Base-by-base conservation (phyloP, 2,888 invertebrate species). In the Chironomus riparius region DNA sequence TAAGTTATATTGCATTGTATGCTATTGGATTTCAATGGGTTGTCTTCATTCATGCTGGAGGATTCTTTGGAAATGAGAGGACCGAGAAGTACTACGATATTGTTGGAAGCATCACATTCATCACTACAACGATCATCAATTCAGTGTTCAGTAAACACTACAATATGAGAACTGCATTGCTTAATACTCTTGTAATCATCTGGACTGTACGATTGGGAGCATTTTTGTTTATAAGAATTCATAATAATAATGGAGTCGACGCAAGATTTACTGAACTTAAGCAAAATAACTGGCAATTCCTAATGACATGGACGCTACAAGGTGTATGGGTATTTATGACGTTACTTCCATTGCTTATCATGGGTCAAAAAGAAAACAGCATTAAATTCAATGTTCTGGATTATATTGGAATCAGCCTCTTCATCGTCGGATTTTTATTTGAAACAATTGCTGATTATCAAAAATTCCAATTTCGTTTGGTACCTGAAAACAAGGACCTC, bases 41-140 rank as follows among this genome's bases (percentile, higher is more conserved):
- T n/a, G 48, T 21, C 21, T 70, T 70, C 21, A 12, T n/a, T n/a
- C n/a, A n/a, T n/a, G n/a, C n/a, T n/a, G n/a, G n/a, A n/a, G n/a
- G n/a, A n/a, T n/a, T n/a, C 50, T 48, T 70, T 70, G 70, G 70
- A 3, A 70, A 70, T 50, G 50, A 70, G 13, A 70, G 70, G 50
- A 70, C 70, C 1, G 70, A 70, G 22, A 70, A 48, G n/a, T 70
- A 22, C n/a, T 70, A 48, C 13, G 70, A 70, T 50, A 10, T 70
- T 1, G n/a, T n/a, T 2, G 70, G 70, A 4, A 70, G 70, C 18
- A 10, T 70, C 3, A 70, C 70, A 7, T 70, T 22, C 21, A 5
- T 70, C 2, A 12, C 70, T 2, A 70, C 70, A 21, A 10, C 48
- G 22, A 4, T 15, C 5, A 4, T 70, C 7, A 70, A 50, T 22